These are phyloP conservation scores for Xanthorhoe designata DNA, from an alignment of 2,888 invertebrate species.

Conservation along the genomic window DNA sequence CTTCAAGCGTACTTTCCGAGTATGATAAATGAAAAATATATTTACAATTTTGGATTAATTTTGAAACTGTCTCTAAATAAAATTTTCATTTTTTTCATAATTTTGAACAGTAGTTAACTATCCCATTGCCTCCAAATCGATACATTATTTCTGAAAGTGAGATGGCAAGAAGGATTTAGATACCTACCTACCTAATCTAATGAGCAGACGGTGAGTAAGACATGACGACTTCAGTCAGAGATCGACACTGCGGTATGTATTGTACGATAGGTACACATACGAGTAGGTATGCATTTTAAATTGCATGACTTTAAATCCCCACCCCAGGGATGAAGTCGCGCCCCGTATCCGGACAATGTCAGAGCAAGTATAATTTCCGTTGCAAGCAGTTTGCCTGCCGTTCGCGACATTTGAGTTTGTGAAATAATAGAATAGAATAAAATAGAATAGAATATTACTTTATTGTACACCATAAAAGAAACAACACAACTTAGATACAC, in stretches of 20 bases:
- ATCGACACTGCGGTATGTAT: not conserved
- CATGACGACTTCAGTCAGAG: not conserved
- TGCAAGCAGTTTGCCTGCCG: not conserved
- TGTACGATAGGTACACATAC: not conserved
- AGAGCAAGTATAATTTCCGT: not conserved
- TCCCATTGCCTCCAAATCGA: not conserved
- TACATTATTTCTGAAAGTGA: not conserved
- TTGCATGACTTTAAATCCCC: not conserved
- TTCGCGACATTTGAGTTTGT: not conserved
- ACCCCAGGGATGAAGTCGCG: slow-evolving; percentile 4
- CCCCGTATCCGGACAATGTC: slow-evolving; percentile 2
- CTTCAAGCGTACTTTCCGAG: too few species aligned
- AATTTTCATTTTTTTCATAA: too few species aligned
- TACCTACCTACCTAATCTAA: too few species aligned
- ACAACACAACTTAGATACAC: too few species aligned
- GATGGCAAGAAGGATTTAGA: too few species aligned
- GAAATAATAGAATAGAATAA: too few species aligned
- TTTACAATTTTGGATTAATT: too few species aligned
- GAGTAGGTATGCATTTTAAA: not conserved
- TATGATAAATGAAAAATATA: too few species aligned
- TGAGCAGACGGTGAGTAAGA: not conserved
- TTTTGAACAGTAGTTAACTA: too few species aligned
- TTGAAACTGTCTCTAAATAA: too few species aligned
- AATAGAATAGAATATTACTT: too few species aligned
- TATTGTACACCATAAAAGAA: too few species aligned